phyloP scores from a whole-genome alignment of 2,113 vertebrate species.

The Cryptoleucopteryx plumbea region DNA sequence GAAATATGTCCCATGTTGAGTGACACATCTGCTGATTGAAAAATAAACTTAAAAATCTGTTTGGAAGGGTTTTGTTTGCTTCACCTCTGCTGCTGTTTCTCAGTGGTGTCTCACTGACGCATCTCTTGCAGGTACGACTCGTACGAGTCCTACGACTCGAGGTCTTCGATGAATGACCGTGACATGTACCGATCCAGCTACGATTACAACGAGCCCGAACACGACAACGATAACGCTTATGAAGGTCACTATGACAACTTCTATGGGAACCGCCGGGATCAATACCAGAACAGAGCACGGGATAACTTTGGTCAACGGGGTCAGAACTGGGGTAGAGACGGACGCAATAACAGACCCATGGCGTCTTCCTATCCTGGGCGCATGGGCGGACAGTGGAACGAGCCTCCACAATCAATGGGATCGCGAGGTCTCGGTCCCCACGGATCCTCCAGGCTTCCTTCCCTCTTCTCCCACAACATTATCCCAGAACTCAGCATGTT shows the following conservation, averaged over 20 bases:
- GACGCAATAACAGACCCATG: slow-evolving; percentile 51
- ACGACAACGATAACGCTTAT: slow-evolving; percentile 78
- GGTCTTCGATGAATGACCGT: slow-evolving; percentile 80
- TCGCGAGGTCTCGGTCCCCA: slow-evolving; percentile 73
- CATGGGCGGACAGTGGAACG: slow-evolving; percentile 77
- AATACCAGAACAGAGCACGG: slow-evolving; percentile 74
- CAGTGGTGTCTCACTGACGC: slow-evolving; percentile 5
- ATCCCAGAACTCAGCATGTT: slow-evolving; percentile 76
- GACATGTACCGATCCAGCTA: slow-evolving; percentile 88
- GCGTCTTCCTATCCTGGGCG: slow-evolving; percentile 69
- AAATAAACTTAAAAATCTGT: not conserved
- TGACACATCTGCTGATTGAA: not conserved
- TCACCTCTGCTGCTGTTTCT: not conserved
- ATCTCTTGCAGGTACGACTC: slow-evolving; percentile 85
- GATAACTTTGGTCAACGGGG: slow-evolving; percentile 78
- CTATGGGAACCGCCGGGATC: slow-evolving; percentile 81
- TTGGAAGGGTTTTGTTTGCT: not conserved
- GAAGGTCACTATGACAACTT: slow-evolving; percentile 82
- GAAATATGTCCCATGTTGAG: not conserved
- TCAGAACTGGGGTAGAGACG: slow-evolving; percentile 77
- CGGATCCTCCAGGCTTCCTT: slow-evolving; percentile 85
- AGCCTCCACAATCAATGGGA: slow-evolving; percentile 70
- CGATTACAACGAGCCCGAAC: slow-evolving; percentile 82
- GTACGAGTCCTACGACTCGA: slow-evolving; percentile 89
- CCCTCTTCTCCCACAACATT: slow-evolving; percentile 91